Percentiles rank a stretch among this genome's conserved stretches.
These are phyloP conservation scores for Dromaius novaehollandiae DNA, from an alignment of 2,113 vertebrate species.

Conservation along the genomic window DNA sequence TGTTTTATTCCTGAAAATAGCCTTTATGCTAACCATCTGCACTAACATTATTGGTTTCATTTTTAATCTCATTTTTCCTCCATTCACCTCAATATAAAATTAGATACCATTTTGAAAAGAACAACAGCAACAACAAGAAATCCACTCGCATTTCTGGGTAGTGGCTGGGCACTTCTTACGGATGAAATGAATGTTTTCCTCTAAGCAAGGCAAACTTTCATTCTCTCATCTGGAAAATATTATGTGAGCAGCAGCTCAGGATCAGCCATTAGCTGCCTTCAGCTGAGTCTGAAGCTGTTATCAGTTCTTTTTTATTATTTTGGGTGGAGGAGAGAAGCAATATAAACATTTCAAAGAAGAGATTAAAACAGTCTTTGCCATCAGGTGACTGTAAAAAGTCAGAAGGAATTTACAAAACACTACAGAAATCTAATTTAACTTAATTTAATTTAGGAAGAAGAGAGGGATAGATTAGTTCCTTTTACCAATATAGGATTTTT, in stretches of 20 bases:
- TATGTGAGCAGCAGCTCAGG: background rate
- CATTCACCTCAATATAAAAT: background rate
- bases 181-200: constrained; percentile 17
- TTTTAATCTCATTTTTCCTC: background rate
- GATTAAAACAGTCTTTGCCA: background rate
- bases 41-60: background rate
- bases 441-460: background rate
- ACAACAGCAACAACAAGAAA: background rate
- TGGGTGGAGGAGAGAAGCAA: background rate
- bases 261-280: background rate
- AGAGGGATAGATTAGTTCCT: background rate
- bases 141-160: background rate
- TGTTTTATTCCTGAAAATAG: background rate
- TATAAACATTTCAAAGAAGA: background rate
- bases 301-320: background rate
- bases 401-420: background rate
- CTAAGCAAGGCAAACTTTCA: background rate
- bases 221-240: constrained; percentile 21
- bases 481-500: background rate
- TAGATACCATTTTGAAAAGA: constrained; percentile 22
- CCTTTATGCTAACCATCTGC: background rate
- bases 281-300: background rate
- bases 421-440: background rate
- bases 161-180: background rate
- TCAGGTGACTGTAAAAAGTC: background rate